These are phyloP conservation scores for Taxidea taxus DNA, from an alignment of 2,113 vertebrate species.

Conservation along the genomic window DNA sequence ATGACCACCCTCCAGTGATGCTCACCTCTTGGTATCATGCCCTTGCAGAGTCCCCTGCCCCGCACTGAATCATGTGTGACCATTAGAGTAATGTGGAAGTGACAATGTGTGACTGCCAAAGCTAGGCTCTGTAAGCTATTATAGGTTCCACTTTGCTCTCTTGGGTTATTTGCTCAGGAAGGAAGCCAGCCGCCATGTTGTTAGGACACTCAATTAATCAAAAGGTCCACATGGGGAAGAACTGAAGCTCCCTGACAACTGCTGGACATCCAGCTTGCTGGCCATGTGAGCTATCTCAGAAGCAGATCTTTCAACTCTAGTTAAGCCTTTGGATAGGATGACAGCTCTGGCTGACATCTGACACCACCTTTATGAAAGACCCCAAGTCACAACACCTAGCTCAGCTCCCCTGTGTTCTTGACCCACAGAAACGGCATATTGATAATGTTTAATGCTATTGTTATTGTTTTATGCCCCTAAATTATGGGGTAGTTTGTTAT, in stretches of 20 bases:
- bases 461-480: background rate
- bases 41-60: background rate
- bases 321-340: background rate
- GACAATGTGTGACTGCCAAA: background rate
- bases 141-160: background rate
- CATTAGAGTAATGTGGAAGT: background rate
- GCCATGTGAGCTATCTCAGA: background rate
- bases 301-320: background rate
- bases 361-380: background rate
- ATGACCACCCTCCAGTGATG: background rate
- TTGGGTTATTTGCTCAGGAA: background rate
- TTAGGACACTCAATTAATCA: background rate
- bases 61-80: background rate
- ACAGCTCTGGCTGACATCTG: background rate
- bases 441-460: background rate
- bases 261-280: background rate
- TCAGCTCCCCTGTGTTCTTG: background rate
- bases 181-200: background rate
- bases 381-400: too few relatives aligned
- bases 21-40: background rate
- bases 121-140: background rate
- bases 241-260: background rate
- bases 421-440: background rate
- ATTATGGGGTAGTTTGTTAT: background rate
- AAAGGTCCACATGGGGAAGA: background rate